Percentiles rank a stretch among this genome's conserved stretches.
Evolutionary conservation across 2,113 vertebrate species (phyloP).

Genomic region (Xiphophorus hellerii): DNA sequence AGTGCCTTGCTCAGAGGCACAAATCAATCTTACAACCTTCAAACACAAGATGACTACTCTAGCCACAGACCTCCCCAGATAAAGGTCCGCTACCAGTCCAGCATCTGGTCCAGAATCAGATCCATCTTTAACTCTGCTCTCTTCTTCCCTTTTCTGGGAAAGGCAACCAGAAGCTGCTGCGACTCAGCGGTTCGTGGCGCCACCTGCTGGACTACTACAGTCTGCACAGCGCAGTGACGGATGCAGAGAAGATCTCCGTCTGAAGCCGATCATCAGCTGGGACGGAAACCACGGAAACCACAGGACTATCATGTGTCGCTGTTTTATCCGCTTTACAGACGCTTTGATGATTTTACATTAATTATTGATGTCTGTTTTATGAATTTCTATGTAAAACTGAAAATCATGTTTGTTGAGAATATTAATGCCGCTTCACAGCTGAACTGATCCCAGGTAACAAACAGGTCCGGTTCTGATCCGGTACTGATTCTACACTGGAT

Average conservation of each 20-base stretch:
- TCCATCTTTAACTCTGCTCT: background rate
- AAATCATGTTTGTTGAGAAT: background rate
- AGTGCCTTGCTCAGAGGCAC: too few species aligned
- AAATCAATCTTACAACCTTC: too few species aligned
- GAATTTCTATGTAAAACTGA: background rate
- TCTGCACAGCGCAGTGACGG: conserved; percentile 39
- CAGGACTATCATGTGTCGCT: too few species aligned
- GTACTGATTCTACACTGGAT: background rate
- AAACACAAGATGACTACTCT: too few species aligned
- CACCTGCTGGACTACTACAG: conserved; percentile 81
- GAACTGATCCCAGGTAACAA: background rate
- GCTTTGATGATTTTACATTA: background rate
- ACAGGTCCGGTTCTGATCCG: background rate
- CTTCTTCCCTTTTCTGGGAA: conserved; percentile 7
- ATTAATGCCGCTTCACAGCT: background rate
- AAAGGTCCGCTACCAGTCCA: too few species aligned
- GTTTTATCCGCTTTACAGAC: background rate
- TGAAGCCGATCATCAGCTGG: background rate
- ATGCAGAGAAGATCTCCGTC: conserved; percentile 69
- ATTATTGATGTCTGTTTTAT: background rate
- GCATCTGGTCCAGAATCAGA: too few species aligned
- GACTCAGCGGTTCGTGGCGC: conserved; percentile 79
- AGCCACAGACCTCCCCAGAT: too few species aligned
- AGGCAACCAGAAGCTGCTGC: conserved; percentile 87
- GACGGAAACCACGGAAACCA: background rate